A percentile compares a stretch with the other conserved stretches of the same genome.
Evolutionary conservation across 2,888 invertebrate species (phyloP).

Genomic region (Sinotaia quadrata): DNA sequence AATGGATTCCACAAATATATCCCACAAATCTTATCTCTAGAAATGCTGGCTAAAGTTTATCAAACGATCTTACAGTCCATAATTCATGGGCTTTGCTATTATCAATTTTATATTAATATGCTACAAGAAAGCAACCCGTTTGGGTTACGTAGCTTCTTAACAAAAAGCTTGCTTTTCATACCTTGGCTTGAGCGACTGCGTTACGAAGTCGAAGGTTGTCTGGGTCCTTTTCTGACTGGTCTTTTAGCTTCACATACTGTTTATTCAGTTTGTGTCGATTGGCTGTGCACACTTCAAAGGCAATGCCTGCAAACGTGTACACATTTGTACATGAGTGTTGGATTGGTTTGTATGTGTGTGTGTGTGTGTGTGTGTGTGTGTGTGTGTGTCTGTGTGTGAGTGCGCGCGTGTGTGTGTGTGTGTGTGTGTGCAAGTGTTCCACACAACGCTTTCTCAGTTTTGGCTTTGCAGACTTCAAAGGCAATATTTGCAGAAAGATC

Average conservation of each 20-base stretch:
- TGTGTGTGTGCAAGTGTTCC: background rate
- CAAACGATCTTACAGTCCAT: too few species aligned
- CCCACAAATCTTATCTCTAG: too few species aligned
- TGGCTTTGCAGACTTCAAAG: too few species aligned
- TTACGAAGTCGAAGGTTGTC: constrained; percentile 55
- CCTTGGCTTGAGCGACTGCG: constrained; percentile 60
- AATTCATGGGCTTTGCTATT: too few species aligned
- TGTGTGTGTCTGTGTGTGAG: background rate
- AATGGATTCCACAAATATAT: too few species aligned
- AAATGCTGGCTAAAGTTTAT: too few species aligned
- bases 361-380: background rate
- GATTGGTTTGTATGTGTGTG: background rate
- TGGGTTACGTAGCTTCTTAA: too few species aligned
- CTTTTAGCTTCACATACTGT: constrained; percentile 54
- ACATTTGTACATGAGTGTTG: background rate
- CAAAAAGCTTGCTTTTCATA: too few species aligned
- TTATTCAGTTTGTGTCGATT: constrained; percentile 70
- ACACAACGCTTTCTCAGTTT: too few species aligned
- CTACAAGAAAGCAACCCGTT: too few species aligned
- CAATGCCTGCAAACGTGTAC: constrained; percentile 54
- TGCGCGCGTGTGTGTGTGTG: background rate
- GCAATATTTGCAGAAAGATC: too few species aligned
- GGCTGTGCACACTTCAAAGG: constrained; percentile 66
- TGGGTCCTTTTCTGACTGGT: constrained; percentile 52
- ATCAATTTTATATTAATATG: too few species aligned